A percentile compares a stretch with the other conserved stretches of the same genome.
Conservation (phyloP, 2,113 vertebrate genomes). For the Strix uralensis region DNA sequence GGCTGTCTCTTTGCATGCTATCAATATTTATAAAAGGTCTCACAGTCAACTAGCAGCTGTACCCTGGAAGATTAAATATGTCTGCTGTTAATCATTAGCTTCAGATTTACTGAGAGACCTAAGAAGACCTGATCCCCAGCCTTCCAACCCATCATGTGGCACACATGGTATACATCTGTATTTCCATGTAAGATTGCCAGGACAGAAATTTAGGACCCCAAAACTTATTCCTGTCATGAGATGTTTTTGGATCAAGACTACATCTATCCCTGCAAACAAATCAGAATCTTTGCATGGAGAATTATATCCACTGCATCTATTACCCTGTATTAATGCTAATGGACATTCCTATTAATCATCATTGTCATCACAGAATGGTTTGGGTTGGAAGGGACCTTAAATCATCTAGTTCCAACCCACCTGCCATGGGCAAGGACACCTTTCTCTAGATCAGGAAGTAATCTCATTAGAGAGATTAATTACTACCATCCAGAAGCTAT, state of each 20-base stretch:
- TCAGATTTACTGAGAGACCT: not conserved
- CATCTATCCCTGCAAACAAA: not conserved
- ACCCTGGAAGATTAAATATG: slow-evolving; percentile 19
- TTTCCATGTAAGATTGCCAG: not conserved
- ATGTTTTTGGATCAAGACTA: not conserved
- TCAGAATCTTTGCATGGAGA: not conserved
- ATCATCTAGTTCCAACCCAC: no score
- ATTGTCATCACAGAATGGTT: no score
- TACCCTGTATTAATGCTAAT: slow-evolving; percentile 1
- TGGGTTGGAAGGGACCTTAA: no score
- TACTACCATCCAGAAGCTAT: not conserved
- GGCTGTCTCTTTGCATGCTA: not conserved
- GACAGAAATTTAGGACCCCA: not conserved
- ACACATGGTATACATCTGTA: not conserved
- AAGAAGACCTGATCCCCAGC: not conserved
- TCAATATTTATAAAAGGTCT: not conserved
- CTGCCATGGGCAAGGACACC: no score
- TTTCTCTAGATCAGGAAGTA: not conserved
- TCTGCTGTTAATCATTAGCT: slow-evolving; percentile 50
- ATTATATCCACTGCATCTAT: not conserved
- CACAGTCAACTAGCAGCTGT: not conserved
- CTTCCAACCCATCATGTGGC: not conserved
- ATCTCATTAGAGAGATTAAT: slow-evolving; percentile 8
- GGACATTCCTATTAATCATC: not conserved
- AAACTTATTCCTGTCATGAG: not conserved